phyloP scores from a whole-genome alignment of 2,113 vertebrate species.

The Rallus limicola region DNA sequence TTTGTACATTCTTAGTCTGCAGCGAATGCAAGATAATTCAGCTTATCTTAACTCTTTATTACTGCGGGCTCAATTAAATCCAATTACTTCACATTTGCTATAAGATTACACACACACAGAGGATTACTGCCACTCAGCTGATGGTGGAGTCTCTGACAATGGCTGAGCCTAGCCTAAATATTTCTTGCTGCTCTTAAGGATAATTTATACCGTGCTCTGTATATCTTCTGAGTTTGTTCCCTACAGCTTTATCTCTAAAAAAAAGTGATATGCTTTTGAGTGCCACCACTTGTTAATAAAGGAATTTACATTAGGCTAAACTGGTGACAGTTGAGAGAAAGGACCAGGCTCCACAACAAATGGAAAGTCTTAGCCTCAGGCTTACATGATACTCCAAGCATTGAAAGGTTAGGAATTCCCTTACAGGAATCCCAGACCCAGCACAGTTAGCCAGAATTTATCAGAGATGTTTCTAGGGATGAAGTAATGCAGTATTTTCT shows the following conservation, averaged over 20 bases:
- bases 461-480: neutral
- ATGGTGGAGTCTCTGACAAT: neutral
- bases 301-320: neutral
- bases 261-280: neutral
- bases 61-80: slow-evolving; percentile 42
- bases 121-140: neutral
- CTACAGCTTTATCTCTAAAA: neutral
- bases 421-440: neutral
- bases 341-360: neutral
- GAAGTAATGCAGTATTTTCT: neutral
- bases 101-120: neutral
- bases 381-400: neutral
- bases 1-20: neutral
- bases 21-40: slow-evolving; percentile 38
- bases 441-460: neutral
- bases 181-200: neutral
- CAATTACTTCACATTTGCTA: slow-evolving; percentile 29
- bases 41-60: slow-evolving; percentile 23
- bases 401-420: neutral
- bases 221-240: neutral
- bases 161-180: neutral
- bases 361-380: neutral
- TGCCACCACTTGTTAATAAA: neutral
- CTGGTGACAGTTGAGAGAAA: neutral
- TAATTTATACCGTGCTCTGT: neutral